Evolutionary conservation across 2,113 vertebrate genomes (phyloP), one percentile per base, ranked within the genome.

Genomic region (Chaetodon trifascialis): DNA sequence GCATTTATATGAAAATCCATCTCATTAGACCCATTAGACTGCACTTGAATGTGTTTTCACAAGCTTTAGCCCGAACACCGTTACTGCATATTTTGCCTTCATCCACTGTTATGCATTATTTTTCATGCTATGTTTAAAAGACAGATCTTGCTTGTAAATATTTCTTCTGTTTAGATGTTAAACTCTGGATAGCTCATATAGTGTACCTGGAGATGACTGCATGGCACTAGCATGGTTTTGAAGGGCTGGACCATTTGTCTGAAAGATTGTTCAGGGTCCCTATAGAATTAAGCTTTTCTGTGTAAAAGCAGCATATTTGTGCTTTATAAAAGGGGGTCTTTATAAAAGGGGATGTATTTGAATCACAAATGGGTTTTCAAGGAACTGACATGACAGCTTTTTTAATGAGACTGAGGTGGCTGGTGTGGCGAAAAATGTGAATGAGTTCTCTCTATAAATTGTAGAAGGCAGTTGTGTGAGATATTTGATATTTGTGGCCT

Each of bases 401-500:
- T 83, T 85, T 69, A 81, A 87, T 77, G 73, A 81, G 47, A 78
- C 62, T 42, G 16, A 80, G 72, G 65, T 75, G 64, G 65, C 52
- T 67, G 15, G 68, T 82, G 52, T 21, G 67, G 36, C 49, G 68
- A 76, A 81, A 89, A 82, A 84, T 52, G 16, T 60, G 49, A 76
- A 80, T 5, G 16, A 40, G n/a, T 79, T 74, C 69, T 38, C 76
- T 80, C 68, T 76, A 69, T 76, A 69, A 87, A 76, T 82, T 88
- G 65, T 44, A 64, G 74, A 54, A 40, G 58, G 60, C 75, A 79
- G 71, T 75, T 73, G 44, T 47, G 21, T 70, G 73, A 71, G 54
- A 46, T 38, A 80, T 86, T 87, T 85, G 54, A 46, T 38, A 80
- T 86, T 87, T 85, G 77, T 85, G 76, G 76, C 75, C 79, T 73